Base-by-base conservation (phyloP, 1,140 invertebrate species). In the Papilio glaucus region DNA sequence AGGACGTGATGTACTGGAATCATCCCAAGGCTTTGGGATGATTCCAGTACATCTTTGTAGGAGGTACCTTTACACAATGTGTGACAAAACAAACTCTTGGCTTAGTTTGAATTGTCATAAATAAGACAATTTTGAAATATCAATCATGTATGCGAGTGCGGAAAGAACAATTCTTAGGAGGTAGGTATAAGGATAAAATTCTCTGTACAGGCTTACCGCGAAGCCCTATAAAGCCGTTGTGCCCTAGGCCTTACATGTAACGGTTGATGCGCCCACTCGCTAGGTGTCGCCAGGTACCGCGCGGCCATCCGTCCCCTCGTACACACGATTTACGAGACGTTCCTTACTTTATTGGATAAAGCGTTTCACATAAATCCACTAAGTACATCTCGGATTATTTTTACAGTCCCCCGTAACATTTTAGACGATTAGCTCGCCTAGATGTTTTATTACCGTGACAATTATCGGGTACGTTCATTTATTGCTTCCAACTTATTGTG, bases 311-410 rank as follows among this genome's bases (percentile, higher is more conserved):
- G 81, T 86, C 85, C 85, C 85, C 76, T 76, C 85, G 79, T 83
- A 78, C 77, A 77, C 70, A 80, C 81, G 85, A 92, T 92, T 91
- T 92, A 92, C 86, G 89, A 91, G 83, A 85, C 86, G 82, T 83
- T 79, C 85, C 81, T 82, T 89, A 90, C 85, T 91, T 91, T 92
- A 92, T 92, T 89, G 88, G 87, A 80, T 85, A 85, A 84, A 90
- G 79, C 79, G 82, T 87, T 84, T 88, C 88, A 84, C 88, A 91
- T 90, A 90, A 90, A 90, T 90, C 83, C 77, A 85, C 81, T 83
- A 84, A 84, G 80, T 86, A 88, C 88, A 84, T 81, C 83, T 77
- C 73, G 67, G 78, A 72, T 81, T 85, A 82, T 82, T 79, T 81
- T 85, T 87, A 84, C 79, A 80, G 45, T 53, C 45, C 29, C 6